phyloP scores from a whole-genome alignment of 1,140 invertebrate species.

The Lepeophtheirus salmonis region DNA sequence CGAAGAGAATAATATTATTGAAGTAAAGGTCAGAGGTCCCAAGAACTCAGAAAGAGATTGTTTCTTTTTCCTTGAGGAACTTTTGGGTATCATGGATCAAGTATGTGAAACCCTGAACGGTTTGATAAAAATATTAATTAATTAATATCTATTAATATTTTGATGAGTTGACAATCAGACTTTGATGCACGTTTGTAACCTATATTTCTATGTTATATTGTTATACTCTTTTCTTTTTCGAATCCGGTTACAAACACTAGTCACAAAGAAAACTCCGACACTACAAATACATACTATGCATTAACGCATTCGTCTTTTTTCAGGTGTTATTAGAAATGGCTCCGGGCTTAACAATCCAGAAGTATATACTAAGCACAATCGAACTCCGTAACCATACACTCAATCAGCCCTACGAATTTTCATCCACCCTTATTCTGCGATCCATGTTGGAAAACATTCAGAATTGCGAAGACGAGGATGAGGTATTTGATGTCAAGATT shows the following conservation, averaged over 20 bases:
- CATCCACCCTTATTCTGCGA: neutral
- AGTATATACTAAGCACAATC: slow-evolving; percentile 41
- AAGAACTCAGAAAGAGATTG: slow-evolving; percentile 35
- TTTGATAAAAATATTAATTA: too few species aligned
- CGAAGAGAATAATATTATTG: slow-evolving; percentile 41
- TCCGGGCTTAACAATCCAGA: slow-evolving; percentile 44
- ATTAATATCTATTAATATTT: too few species aligned
- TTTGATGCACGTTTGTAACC: too few species aligned
- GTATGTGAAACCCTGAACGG: slow-evolving; percentile 26
- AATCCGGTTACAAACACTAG: too few species aligned
- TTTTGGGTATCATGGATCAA: slow-evolving; percentile 46
- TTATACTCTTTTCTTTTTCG: too few species aligned
- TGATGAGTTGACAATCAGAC: too few species aligned
- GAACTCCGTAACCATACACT: slow-evolving; percentile 30
- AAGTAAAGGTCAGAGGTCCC: slow-evolving; percentile 53
- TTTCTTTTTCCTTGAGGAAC: slow-evolving; percentile 54
- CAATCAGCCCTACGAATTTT: neutral
- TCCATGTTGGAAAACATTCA: neutral
- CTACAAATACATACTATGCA: too few species aligned
- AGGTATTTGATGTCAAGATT: neutral
- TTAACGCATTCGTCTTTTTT: slow-evolving; percentile 19
- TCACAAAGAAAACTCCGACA: too few species aligned
- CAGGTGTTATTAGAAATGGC: slow-evolving; percentile 40
- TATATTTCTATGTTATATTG: too few species aligned
- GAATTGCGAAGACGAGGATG: neutral